Evolutionary conservation across 2,797 vertebrate genomes (phyloP).

Genomic region (Labeo calbasu): DNA sequence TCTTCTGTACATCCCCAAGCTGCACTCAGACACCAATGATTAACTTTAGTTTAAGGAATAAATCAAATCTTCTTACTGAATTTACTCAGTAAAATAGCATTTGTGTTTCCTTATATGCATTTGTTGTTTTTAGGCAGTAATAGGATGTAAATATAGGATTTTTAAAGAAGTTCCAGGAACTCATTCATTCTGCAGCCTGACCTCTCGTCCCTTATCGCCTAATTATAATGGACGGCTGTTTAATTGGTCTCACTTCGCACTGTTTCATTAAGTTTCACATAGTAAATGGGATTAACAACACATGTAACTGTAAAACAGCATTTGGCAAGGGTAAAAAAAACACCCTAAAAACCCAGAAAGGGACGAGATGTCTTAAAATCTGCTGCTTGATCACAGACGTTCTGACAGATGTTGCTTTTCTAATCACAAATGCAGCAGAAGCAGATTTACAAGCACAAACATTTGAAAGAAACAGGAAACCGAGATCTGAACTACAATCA

Average conservation of each 20-base stretch:
- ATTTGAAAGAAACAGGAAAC: conserved; percentile 4
- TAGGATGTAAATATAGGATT: background rate
- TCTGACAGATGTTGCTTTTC: conserved; percentile 11
- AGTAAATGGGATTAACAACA: conserved; percentile 17
- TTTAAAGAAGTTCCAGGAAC: background rate
- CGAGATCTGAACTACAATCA: background rate
- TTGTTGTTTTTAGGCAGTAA: background rate
- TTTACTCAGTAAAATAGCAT: background rate
- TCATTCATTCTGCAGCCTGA: background rate
- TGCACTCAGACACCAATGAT: background rate
- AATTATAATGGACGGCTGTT: conserved; percentile 21
- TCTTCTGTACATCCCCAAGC: background rate
- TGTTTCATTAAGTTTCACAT: background rate
- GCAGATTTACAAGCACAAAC: conserved; percentile 1
- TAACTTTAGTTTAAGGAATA: too few species aligned
- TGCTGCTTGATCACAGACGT: background rate
- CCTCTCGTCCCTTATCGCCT: background rate
- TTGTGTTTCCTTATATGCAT: background rate
- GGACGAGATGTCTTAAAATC: background rate
- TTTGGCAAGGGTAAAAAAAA: conserved; percentile 1
- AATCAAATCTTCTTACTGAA: background rate
- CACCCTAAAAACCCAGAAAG: background rate
- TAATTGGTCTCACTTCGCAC: conserved; percentile 3
- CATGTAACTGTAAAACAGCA: conserved; percentile 15
- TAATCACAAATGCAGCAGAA: conserved; percentile 7